phyloP scores from a whole-genome alignment of 2,797 vertebrate genomes.

The Myripristis jacobus region DNA sequence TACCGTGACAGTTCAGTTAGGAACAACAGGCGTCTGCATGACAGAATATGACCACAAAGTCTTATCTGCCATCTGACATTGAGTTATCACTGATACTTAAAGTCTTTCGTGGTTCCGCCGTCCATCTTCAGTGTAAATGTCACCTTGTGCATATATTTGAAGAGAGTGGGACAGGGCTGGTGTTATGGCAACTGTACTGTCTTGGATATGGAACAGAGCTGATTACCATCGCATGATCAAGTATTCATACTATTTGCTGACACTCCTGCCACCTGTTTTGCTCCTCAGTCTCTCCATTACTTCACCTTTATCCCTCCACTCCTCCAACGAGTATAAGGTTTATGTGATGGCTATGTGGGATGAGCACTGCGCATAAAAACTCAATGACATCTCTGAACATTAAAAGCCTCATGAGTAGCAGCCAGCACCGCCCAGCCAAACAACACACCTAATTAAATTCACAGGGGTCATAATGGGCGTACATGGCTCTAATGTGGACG shows the following conservation, averaged over 20 bases:
- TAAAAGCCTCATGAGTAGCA: slow-evolving; percentile 44
- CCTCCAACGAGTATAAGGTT: slow-evolving; percentile 25
- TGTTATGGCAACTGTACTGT: slow-evolving; percentile 28
- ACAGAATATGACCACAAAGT: slow-evolving; percentile 12
- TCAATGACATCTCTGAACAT: slow-evolving; percentile 48
- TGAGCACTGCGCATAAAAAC: slow-evolving; percentile 44
- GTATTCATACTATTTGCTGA: slow-evolving; percentile 38
- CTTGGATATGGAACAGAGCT: slow-evolving; percentile 12
- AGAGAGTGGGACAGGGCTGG: not conserved
- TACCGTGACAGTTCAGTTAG: slow-evolving; percentile 28
- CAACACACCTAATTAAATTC: slow-evolving; percentile 62
- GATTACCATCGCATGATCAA: slow-evolving; percentile 31
- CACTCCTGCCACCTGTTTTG: slow-evolving; percentile 32
- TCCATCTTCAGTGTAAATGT: slow-evolving; percentile 49
- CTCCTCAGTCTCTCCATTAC: slow-evolving; percentile 22
- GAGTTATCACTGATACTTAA: slow-evolving; percentile 22
- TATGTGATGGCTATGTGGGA: slow-evolving; percentile 27
- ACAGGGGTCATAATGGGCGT: slow-evolving; percentile 33
- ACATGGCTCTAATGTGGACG: slow-evolving; percentile 61
- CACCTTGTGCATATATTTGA: slow-evolving; percentile 40
- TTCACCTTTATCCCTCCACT: slow-evolving; percentile 27
- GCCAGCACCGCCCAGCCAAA: slow-evolving; percentile 32
- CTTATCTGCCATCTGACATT: slow-evolving; percentile 14
- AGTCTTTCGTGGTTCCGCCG: slow-evolving; percentile 7
- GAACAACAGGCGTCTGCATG: slow-evolving; percentile 2